Percentiles rank a stretch among this genome's conserved stretches.
These are phyloP conservation scores for Dolomedes plantarius DNA, from an alignment of 2,888 invertebrate species.

Conservation along the genomic window DNA sequence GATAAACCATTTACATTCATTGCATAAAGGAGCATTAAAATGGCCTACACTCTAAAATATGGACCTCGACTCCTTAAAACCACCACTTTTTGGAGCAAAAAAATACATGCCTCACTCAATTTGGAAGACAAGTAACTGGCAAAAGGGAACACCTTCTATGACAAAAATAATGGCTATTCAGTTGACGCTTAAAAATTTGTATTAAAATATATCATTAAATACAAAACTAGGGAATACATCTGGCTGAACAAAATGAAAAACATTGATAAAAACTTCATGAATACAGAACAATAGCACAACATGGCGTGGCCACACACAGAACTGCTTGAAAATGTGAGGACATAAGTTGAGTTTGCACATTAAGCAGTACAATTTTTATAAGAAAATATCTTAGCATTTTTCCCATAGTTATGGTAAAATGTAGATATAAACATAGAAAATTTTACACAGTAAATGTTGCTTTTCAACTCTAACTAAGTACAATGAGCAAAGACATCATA, in stretches of 20 bases:
- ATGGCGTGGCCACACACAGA: conserved; percentile 1
- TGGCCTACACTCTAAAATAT: conserved; percentile 1
- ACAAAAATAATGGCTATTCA: conserved; percentile 26
- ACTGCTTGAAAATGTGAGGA: neutral
- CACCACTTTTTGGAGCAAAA: conserved; percentile 20
- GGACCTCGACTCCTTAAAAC: neutral
- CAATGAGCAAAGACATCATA: no score
- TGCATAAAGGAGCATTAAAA: conserved; percentile 20
- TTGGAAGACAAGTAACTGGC: conserved; percentile 63
- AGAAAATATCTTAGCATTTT: no score
- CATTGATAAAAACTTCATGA: neutral
- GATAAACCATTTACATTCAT: conserved; percentile 42
- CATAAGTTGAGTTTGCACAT: neutral
- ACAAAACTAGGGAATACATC: conserved; percentile 32
- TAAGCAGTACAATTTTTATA: no score
- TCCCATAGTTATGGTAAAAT: no score
- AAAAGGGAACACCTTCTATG: conserved; percentile 17
- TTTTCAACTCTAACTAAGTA: no score
- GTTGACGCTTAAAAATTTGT: conserved; percentile 32
- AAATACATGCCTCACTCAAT: conserved; percentile 37
- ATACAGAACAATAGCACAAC: conserved; percentile 16
- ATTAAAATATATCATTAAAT: conserved; percentile 43
- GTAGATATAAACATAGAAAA: no score
- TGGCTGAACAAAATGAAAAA: conserved; percentile 26
- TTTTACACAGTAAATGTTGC: no score